Percentiles rank a stretch among this genome's conserved stretches.
phyloP scores from a whole-genome alignment of 2,888 invertebrate genomes.

The Perizoma flavofasciatum region DNA sequence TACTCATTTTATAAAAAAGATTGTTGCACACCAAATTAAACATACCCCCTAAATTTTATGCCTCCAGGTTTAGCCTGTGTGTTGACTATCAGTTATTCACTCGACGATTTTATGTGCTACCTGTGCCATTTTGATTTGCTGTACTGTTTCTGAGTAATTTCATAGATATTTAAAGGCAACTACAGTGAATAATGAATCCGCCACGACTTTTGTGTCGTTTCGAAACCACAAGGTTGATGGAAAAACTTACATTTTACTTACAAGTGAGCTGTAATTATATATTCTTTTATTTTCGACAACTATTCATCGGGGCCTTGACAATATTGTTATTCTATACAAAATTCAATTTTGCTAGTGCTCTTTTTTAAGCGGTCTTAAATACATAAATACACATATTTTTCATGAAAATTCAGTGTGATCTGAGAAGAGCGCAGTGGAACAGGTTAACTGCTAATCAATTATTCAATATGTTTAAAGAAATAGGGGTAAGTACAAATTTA shows the following conservation, averaged over 20 bases:
- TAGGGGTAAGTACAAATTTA: constrained; percentile 48
- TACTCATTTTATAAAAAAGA: too few species aligned
- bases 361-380: constrained; percentile 56
- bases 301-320: constrained; percentile 67
- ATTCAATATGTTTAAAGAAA: constrained; percentile 49
- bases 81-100: too few species aligned
- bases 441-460: constrained; percentile 40
- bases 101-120: too few species aligned
- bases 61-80: too few species aligned
- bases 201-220: constrained; percentile 33
- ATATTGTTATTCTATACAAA: constrained; percentile 61
- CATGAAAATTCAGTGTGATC: constrained; percentile 52
- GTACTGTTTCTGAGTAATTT: neutral
- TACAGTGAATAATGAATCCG: constrained; percentile 35
- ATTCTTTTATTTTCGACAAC: constrained; percentile 74
- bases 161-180: constrained; percentile 10
- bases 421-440: constrained; percentile 45
- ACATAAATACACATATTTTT: constrained; percentile 63
- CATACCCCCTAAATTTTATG: too few species aligned
- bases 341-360: constrained; percentile 55
- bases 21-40: too few species aligned
- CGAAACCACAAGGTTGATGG: constrained; percentile 40
- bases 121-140: too few species aligned
- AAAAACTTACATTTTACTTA: constrained; percentile 33
- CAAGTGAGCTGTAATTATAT: constrained; percentile 55